phyloP scores from a whole-genome alignment of 2,113 vertebrate genomes.

The Xiphorhynchus elegans region DNA sequence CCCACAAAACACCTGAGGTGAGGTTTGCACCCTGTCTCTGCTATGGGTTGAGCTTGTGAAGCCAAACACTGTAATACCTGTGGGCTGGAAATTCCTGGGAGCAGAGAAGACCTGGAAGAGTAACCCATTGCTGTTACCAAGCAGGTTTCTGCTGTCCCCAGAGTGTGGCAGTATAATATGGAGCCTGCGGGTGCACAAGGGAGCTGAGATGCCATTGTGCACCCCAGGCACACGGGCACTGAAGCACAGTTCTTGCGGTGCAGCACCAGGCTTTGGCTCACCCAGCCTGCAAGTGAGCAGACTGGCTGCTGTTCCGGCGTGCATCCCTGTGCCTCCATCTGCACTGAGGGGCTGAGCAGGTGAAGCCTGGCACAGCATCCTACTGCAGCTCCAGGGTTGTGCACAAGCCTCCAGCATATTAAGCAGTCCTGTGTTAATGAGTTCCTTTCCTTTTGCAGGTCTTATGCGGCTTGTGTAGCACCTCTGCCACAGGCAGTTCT shows the following conservation, averaged over 20 bases:
- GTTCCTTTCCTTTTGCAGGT: constrained; percentile 25
- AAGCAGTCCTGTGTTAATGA: constrained; percentile 45
- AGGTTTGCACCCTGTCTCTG: neutral
- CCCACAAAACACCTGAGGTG: neutral
- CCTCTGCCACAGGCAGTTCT: neutral
- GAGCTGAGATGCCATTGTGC: neutral
- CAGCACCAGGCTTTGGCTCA: fast-evolving
- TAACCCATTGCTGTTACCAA: fast-evolving
- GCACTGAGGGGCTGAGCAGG: neutral
- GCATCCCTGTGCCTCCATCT: neutral
- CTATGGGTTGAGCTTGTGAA: neutral
- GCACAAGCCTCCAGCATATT: constrained; percentile 16
- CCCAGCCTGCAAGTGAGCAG: fast-evolving
- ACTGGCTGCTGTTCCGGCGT: fast-evolving
- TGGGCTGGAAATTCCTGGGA: neutral
- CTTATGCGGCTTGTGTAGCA: neutral
- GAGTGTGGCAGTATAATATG: neutral
- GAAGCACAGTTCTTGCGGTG: neutral
- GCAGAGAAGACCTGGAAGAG: neutral
- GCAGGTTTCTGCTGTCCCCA: fast-evolving
- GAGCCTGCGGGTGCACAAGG: neutral
- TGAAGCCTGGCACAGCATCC: neutral
- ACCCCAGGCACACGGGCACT: neutral
- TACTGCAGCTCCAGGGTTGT: constrained; percentile 11
- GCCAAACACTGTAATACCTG: neutral